Conservation (phyloP, 2,113 vertebrate species). For the Eolophus roseicapilla region DNA sequence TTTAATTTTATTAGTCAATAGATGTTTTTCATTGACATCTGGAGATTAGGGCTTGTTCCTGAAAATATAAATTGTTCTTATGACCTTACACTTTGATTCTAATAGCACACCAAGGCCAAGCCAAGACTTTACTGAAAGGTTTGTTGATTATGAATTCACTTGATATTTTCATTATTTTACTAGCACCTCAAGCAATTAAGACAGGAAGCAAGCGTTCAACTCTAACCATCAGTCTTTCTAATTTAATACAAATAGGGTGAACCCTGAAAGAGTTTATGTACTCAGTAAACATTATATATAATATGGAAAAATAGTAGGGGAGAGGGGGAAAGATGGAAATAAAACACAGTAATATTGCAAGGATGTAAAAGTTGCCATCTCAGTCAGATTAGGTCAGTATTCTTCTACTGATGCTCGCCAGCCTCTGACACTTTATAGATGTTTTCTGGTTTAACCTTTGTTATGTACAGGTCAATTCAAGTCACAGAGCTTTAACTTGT, state of each 20-base stretch:
- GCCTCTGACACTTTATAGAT: neutral
- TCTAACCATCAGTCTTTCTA: neutral
- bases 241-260: neutral
- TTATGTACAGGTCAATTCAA: neutral
- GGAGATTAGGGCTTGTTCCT: neutral
- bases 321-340: neutral
- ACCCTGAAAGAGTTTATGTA: neutral
- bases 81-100: neutral
- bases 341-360: neutral
- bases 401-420: neutral
- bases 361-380: neutral
- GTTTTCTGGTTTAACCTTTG: neutral
- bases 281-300: neutral
- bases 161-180: neutral
- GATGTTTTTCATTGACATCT: neutral
- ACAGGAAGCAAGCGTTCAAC: neutral
- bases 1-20: neutral
- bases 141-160: neutral
- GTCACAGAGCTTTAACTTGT: neutral
- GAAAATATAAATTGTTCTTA: neutral
- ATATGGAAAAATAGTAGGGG: neutral
- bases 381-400: neutral
- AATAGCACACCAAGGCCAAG: neutral
- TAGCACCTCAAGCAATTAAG: neutral
- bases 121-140: neutral